Evolutionary conservation across 2,888 invertebrate genomes (phyloP), one percentile per base, ranked within the genome.

Genomic region (Drosophila prolongata): DNA sequence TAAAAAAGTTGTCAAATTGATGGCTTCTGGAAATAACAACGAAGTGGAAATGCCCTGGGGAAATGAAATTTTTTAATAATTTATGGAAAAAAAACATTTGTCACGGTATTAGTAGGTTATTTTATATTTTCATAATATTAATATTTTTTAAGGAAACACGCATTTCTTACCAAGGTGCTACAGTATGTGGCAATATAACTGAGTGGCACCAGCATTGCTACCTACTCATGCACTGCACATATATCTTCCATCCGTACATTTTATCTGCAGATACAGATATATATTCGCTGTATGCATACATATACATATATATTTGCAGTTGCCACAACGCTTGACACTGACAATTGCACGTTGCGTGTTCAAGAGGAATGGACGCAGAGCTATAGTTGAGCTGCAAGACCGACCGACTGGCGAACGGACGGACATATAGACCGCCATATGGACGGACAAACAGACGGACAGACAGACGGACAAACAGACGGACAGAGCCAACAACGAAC

Each of bases 331-430:
- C 87, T 81, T 86, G 82, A 81, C 77, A 79, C 75, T 82, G 80
- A 82, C 87, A 82, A 73, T 85, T 81, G 82, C 72, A 76, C 70
- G 76, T 71, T 88, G 89, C 87, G 82, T 88, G 89, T 76, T 78
- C 70, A 83, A 86, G 81, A 78, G 88, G 80, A 83, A 76, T 78
- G 79, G 77, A 66, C 72, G 61, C 37, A 56, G 49, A 57, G 50
- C 49, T 49, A 30, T 6, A 46, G 40, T 50, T 49, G 46, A 59
- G 60, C 40, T 24, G 49, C 47, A 16, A 19, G 34, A 40, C 65
- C 30, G 46, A 43, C 65, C 14, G n/a, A 34, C 47, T n/a, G 49
- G 16, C 35, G n/a, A 19, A 19, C 60, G 34, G 27, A 60, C 65
- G 34, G 27, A 60, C 65, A 46, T 30, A 6, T 30, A 30, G 30